Evolutionary conservation across 2,113 vertebrate species (phyloP), one percentile per base, ranked within the genome.

Genomic region (Beaufortia kweichowensis): DNA sequence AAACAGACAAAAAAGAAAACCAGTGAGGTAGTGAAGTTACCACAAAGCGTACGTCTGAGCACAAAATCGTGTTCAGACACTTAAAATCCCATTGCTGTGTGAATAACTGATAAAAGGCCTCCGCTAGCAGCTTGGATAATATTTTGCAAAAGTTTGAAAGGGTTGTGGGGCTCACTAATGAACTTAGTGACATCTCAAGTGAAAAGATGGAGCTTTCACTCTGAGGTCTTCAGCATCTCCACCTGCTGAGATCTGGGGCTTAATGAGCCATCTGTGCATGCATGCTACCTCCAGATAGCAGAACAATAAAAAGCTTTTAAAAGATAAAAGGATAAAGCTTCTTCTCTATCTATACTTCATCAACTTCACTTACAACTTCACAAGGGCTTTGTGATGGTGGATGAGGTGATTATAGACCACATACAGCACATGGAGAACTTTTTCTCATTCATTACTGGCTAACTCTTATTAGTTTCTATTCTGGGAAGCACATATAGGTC

Each of bases 221-320:
- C 82, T 57, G 83, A 72, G 81, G 82, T 84, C 84, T 60, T 83
- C 82, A 83, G 70, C 79, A 75, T 80, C 84, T 86, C 85, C 88
- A 87, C 89, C 90, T 90, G 87, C 90, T 89, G 88, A 83, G 88
- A 81, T 81, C 85, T 81, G 78, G 84, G 84, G 78, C 84, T 85
- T 84, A 83, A 85, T 83, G 75, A 85, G 82, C 90, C 89, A 90
- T 92, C 90, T 91, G 90, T 81, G 84, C 82, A 81, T 79, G 81
- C 80, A 72, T 79, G 77, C 73, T 81, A 84, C 79, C 76, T 76
- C 73, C 29, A 67, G 33, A 60, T 59, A 70, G 24, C 43, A 68
- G 17, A 46, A 55, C 9, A 57, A 56, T 21, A 63, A 65, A 56
- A 23, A 29, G 21, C 41, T 59, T 65, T 68, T 55, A 65, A 41